These are phyloP conservation scores for Noctilio leporinus DNA, from an alignment of 2,113 vertebrate species.

Conservation along the genomic window DNA sequence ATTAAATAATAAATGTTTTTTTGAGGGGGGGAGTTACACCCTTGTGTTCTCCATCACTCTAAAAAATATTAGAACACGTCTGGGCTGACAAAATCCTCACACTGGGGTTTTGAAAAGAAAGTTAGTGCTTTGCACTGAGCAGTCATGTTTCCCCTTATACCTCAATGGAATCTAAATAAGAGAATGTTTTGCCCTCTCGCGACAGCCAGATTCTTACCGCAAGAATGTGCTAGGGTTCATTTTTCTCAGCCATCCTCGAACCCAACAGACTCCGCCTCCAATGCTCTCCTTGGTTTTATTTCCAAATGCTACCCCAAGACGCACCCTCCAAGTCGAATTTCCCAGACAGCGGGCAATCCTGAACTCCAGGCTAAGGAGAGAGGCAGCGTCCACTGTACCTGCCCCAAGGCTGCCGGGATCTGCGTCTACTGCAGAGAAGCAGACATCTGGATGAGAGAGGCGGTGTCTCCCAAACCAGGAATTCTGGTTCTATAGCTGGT, in stretches of 20 bases:
- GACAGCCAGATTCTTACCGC: not conserved
- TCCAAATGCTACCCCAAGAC: not conserved
- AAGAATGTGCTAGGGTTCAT: not conserved
- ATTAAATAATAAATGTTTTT: not conserved
- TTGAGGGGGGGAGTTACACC: not conserved
- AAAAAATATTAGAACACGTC: not conserved
- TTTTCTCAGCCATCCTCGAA: not conserved
- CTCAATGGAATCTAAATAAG: not conserved
- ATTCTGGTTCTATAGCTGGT: not conserved
- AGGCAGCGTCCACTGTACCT: accelerated
- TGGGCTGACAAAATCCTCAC: not conserved
- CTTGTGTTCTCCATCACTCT: not conserved
- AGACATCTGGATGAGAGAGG: accelerated
- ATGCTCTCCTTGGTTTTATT: not conserved
- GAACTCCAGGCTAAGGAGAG: not conserved
- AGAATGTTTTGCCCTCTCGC: not conserved
- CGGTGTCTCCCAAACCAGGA: not conserved
- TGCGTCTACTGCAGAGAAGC: not conserved
- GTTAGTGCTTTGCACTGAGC: not conserved
- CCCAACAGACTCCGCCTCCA: not conserved
- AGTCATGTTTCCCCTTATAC: not conserved
- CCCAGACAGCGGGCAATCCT: not conserved
- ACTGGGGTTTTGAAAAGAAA: not conserved
- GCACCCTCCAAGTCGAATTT: not conserved
- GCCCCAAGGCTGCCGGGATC: accelerated